These are phyloP conservation scores for Sciurus niger DNA, from an alignment of 2,113 vertebrate genomes.

Conservation along the genomic window DNA sequence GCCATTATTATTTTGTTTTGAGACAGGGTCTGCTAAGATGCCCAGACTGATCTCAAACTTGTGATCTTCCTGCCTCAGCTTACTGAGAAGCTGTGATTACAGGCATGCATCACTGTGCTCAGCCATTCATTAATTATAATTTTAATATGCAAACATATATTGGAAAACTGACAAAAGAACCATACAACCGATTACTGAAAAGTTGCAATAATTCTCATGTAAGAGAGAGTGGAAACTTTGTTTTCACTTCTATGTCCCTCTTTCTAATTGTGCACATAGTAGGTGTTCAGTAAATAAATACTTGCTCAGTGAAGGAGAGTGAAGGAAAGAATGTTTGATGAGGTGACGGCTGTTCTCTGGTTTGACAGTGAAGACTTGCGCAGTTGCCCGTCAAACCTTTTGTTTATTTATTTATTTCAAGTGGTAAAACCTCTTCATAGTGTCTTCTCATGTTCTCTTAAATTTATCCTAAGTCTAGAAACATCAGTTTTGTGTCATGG, in stretches of 20 bases:
- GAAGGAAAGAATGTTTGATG: neutral
- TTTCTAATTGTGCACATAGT: neutral
- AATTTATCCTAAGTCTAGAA: neutral
- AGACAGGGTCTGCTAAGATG: neutral
- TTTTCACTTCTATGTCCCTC: neutral
- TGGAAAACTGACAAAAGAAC: slow-evolving; percentile 18
- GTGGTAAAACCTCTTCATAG: neutral
- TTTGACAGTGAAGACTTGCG: neutral
- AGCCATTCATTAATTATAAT: neutral
- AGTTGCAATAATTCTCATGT: neutral
- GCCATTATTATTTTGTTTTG: too few relatives aligned
- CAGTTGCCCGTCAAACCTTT: neutral
- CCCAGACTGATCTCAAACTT: neutral
- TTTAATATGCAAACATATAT: neutral
- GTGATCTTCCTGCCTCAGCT: neutral
- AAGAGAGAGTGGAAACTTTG: neutral
- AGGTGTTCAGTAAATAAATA: neutral
- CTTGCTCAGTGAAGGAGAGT: neutral
- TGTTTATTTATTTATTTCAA: neutral
- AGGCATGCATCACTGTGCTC: neutral
- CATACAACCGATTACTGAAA: neutral
- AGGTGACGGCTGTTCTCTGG: neutral
- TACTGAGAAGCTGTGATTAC: neutral
- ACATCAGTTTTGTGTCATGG: neutral
- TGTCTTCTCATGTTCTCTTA: neutral